These are phyloP conservation scores for Cactoblastis cactorum DNA, from an alignment of 2,888 invertebrate species.

Conservation along the genomic window DNA sequence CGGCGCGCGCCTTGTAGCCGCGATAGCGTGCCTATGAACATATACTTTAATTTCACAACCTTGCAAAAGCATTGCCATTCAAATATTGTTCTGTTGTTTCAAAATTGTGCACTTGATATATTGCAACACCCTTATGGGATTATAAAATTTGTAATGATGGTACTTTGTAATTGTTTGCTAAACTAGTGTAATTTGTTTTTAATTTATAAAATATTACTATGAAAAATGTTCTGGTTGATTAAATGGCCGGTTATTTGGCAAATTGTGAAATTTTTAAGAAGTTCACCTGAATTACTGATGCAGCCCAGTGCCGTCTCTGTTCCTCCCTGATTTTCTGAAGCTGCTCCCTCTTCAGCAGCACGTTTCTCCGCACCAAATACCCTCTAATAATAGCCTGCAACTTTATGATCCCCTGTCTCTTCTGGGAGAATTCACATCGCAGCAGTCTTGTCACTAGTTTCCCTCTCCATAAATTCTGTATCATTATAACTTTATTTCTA, in stretches of 20 bases:
- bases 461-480: conserved; percentile 67
- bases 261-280: too few species aligned
- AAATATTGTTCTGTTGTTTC: too few species aligned
- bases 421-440: conserved; percentile 52
- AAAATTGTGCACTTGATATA: too few species aligned
- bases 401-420: conserved; percentile 43
- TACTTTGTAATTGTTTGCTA: too few species aligned
- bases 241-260: too few species aligned
- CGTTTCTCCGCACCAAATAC: conserved; percentile 65
- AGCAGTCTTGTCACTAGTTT: conserved; percentile 52
- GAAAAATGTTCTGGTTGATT: too few species aligned
- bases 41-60: neutral
- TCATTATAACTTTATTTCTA: conserved; percentile 39
- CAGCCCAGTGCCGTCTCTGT: conserved; percentile 69
- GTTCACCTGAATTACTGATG: conserved; percentile 81
- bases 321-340: conserved; percentile 61
- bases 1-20: conserved; percentile 59
- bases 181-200: too few species aligned
- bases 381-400: conserved; percentile 71
- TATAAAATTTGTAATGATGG: too few species aligned
- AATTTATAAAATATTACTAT: too few species aligned
- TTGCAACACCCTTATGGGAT: too few species aligned
- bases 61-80: too few species aligned
- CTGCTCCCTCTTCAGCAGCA: conserved; percentile 60
- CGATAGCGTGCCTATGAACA: conserved; percentile 68